Evolutionary conservation across 2,888 invertebrate species (phyloP), one percentile per base, ranked within the genome.

Genomic region (Polydesmus complanatus): DNA sequence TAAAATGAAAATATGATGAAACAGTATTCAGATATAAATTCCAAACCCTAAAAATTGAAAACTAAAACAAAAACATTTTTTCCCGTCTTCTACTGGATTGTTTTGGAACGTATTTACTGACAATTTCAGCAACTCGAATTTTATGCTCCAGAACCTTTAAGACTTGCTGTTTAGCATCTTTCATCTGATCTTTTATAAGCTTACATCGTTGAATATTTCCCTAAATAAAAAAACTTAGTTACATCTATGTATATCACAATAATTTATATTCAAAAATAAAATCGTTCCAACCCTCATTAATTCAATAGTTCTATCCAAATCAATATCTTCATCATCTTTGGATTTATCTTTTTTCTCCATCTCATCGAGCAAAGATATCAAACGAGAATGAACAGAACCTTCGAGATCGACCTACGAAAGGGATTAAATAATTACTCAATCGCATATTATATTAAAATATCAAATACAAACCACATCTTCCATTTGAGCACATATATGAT

Each of bases 201-300:
- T 87, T 90, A 73, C 92, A 90, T 59, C 95, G 81, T 76, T 96
- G 95, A 73, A 93, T 86, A 75, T 94, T 94, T 57, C 93, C 94
- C 88, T 95, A 8, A 37, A 37, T 8, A 37, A 37, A 11, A 52
- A 37, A 14, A 37, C 5, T 37, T 37, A 37, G 37, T 14, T 37
- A 37, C 5, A 37, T 37, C 5, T 8, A 37, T 8, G 5, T 14
- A 37, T 37, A 37, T 8, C 37, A 37, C n/a, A n/a, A n/a, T 37
- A 37, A 37, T 8, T 37, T 8, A 37, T 37, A 37, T 37, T 37
- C 5, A 37, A 55, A 27, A 14, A 27, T 27, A 11, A 11, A 55
- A 11, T 11, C 2, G 2, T 14, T 49, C 47, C 62, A 71, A 83
- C 83, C 78, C 83, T 83, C 59, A 83, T 78, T 56, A 83, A 72